These are phyloP conservation scores for Nephrotoma flavescens DNA, from an alignment of 2,888 invertebrate genomes.

Conservation along the genomic window DNA sequence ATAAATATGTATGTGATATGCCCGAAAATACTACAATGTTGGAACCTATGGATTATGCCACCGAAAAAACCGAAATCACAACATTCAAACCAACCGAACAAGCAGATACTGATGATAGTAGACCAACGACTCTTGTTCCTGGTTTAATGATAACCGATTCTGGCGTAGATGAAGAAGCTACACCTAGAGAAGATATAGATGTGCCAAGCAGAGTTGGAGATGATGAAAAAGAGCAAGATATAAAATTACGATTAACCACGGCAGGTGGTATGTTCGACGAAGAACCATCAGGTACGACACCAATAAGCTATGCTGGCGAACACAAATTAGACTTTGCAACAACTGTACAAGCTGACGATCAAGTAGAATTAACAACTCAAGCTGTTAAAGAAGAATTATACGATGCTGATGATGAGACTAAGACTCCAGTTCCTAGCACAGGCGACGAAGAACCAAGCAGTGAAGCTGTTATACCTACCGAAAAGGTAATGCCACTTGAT, in stretches of 20 bases:
- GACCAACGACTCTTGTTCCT: background rate
- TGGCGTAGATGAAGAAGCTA: background rate
- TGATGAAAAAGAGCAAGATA: background rate
- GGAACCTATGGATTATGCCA: background rate
- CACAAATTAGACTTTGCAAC: background rate
- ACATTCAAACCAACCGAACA: background rate
- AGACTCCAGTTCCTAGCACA: slow-evolving; percentile 6
- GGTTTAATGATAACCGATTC: background rate
- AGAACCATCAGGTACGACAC: background rate
- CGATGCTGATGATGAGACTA: background rate
- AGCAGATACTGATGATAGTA: background rate
- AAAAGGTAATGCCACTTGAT: slow-evolving; percentile 8
- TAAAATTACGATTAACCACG: background rate
- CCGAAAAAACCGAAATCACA: background rate
- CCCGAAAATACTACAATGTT: background rate
- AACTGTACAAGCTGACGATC: background rate
- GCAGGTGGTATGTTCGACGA: background rate
- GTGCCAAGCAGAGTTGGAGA: background rate
- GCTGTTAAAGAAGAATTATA: background rate
- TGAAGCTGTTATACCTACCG: slow-evolving; percentile 10
- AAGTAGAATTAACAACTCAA: background rate
- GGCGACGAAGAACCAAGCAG: slow-evolving; percentile 8
- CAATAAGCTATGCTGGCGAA: background rate
- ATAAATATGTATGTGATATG: slow-evolving; percentile 62
- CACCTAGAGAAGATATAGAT: background rate